Conservation (phyloP, 1,140 invertebrate genomes). For the Galleria mellonella region DNA sequence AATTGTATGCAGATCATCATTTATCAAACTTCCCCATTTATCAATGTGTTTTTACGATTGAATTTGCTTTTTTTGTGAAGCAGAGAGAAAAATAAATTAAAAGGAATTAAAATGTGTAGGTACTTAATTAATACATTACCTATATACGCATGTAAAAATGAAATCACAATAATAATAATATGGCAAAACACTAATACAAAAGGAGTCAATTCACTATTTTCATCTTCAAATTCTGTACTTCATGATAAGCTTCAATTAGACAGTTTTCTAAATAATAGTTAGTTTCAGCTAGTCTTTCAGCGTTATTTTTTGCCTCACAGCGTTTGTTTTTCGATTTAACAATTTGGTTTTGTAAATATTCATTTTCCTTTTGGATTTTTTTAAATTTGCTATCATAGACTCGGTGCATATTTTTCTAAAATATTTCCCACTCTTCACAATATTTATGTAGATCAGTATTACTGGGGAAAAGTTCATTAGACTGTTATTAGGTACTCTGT, state of each 20-base stretch:
- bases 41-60: no score
- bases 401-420: slow-evolving; percentile 15
- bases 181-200: no score
- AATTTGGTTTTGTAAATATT: slow-evolving; percentile 31
- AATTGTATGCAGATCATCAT: no score
- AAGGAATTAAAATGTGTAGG: no score
- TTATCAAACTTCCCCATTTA: no score
- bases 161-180: no score
- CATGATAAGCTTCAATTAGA: slow-evolving; percentile 15
- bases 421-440: not conserved
- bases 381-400: slow-evolving; percentile 19
- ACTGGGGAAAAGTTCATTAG: not conserved
- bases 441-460: not conserved
- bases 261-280: slow-evolving; percentile 44
- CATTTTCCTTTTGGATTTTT: slow-evolving; percentile 33
- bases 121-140: no score
- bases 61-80: no score
- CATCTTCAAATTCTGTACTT: slow-evolving; percentile 17
- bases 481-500: not conserved
- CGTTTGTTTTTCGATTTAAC: slow-evolving; percentile 33
- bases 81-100: no score
- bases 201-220: no score
- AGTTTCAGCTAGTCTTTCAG: slow-evolving; percentile 36
- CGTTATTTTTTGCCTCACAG: slow-evolving; percentile 36
- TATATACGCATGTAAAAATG: no score